Evolutionary conservation across 2,113 vertebrate species (phyloP).

Genomic region (Dissostichus mawsoni): DNA sequence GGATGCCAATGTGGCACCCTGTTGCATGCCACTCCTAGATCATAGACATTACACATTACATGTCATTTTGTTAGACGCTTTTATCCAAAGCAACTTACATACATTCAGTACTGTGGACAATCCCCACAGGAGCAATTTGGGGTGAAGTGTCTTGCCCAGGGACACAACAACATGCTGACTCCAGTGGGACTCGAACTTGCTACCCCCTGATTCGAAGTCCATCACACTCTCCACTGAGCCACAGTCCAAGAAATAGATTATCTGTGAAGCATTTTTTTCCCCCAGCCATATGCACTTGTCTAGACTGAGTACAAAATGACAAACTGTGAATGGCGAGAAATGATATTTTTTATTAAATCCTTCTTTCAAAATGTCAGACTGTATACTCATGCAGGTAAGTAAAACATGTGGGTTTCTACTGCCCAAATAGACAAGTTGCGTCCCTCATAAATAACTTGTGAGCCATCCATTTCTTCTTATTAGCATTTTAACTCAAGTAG

Average conservation of each 20-base stretch:
- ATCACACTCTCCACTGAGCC: no score
- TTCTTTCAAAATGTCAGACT: slow-evolving; percentile 25
- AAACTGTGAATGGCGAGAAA: slow-evolving; percentile 12
- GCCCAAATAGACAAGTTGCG: neutral
- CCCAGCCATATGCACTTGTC: neutral
- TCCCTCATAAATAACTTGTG: neutral
- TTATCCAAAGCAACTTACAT: no score
- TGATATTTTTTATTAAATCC: slow-evolving; percentile 1
- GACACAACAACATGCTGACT: no score
- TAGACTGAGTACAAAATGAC: slow-evolving; percentile 15
- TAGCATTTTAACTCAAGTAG: slow-evolving; percentile 9
- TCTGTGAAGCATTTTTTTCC: slow-evolving; percentile 8
- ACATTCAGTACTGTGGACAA: no score
- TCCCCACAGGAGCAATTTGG: no score
- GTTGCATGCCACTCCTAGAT: slow-evolving; percentile 34
- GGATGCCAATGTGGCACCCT: slow-evolving; percentile 46
- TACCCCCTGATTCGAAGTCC: no score
- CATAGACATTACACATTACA: neutral
- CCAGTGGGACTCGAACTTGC: no score
- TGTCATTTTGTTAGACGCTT: no score
- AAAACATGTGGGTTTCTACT: neutral
- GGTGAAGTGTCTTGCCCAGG: no score
- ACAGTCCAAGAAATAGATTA: slow-evolving; percentile 10
- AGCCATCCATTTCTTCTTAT: neutral
- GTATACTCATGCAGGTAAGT: slow-evolving; percentile 42